These are phyloP conservation scores for Saturnia pavonia DNA, from an alignment of 2,888 invertebrate genomes.

Conservation along the genomic window DNA sequence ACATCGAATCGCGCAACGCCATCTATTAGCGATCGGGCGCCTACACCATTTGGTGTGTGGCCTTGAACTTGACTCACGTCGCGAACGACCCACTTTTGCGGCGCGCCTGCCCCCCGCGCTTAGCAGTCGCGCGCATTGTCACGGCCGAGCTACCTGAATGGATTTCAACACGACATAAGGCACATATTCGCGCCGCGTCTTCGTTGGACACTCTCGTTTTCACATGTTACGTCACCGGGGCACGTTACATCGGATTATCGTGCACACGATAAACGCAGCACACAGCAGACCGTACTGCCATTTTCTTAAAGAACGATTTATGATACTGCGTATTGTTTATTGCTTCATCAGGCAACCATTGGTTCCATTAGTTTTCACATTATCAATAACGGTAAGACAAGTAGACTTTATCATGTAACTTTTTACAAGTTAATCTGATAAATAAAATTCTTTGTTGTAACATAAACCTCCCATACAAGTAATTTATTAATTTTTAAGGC, in stretches of 20 bases:
- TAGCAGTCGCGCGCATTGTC: slow-evolving; percentile 57
- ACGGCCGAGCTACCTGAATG: slow-evolving; percentile 70
- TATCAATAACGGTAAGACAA: slow-evolving; percentile 8
- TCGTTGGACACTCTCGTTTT: slow-evolving; percentile 63
- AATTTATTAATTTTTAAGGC: slow-evolving; percentile 6
- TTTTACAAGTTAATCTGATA: too few relatives aligned
- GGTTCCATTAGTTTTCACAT: background rate
- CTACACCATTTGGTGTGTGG: slow-evolving; percentile 62
- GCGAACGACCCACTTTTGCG: slow-evolving; percentile 75
- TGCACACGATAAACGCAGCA: slow-evolving; percentile 32
- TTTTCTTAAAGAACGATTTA: background rate
- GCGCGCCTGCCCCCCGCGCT: slow-evolving; percentile 54
- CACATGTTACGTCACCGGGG: slow-evolving; percentile 63
- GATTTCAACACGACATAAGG: slow-evolving; percentile 60
- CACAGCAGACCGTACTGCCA: slow-evolving; percentile 15
- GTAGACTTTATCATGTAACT: slow-evolving; percentile 19
- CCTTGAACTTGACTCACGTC: slow-evolving; percentile 79
- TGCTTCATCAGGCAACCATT: slow-evolving; percentile 1
- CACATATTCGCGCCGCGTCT: slow-evolving; percentile 57
- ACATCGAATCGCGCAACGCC: slow-evolving; percentile 72
- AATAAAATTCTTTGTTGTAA: slow-evolving; percentile 15
- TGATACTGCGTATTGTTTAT: background rate
- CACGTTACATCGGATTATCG: slow-evolving; percentile 58
- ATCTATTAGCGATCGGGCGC: slow-evolving; percentile 68
- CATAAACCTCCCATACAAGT: slow-evolving; percentile 10